phyloP scores from a whole-genome alignment of 2,113 vertebrate species.

The Enhydra lutris region DNA sequence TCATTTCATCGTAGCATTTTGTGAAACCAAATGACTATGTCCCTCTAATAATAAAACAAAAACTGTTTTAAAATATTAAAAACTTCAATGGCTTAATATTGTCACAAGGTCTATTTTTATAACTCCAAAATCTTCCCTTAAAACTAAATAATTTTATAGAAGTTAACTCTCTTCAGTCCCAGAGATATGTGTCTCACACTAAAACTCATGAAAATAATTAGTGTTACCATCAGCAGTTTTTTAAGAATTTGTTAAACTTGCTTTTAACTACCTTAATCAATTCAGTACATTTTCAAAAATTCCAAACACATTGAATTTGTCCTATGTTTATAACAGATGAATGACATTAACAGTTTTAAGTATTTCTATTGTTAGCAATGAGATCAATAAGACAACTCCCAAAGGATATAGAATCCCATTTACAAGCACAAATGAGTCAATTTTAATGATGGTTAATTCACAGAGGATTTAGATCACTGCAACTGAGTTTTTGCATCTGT shows the following conservation, averaged over 20 bases:
- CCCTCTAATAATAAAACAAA: background rate
- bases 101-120: background rate
- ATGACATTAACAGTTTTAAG: background rate
- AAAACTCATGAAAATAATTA: background rate
- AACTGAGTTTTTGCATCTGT: background rate
- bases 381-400: background rate
- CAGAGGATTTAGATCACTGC: background rate
- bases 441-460: background rate
- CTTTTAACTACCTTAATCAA: background rate
- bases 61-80: background rate
- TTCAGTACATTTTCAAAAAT: background rate
- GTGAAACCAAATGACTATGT: background rate
- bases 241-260: background rate
- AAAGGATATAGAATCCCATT: background rate
- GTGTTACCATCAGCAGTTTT: background rate
- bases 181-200: background rate
- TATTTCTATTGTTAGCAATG: background rate
- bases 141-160: background rate
- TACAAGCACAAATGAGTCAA: background rate
- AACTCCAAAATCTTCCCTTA: background rate
- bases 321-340: background rate
- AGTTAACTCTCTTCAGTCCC: background rate
- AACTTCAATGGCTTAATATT: background rate
- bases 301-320: background rate
- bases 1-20: background rate